These are phyloP conservation scores for Carcina quercana DNA, from an alignment of 2,888 invertebrate genomes.

Conservation along the genomic window DNA sequence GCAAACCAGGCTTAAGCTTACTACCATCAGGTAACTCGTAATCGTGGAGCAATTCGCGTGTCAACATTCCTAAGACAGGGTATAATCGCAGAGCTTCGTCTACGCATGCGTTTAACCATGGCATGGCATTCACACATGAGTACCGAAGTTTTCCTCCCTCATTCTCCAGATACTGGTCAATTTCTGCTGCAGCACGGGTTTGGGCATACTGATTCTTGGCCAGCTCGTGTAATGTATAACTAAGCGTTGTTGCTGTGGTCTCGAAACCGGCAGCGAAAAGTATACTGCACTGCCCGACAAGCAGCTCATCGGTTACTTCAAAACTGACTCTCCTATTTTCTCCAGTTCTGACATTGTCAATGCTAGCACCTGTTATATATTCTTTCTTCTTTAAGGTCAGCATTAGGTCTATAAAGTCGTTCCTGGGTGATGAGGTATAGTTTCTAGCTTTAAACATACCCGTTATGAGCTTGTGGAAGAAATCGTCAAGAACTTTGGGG, in stretches of 20 bases:
- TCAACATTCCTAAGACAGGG: conserved; percentile 38
- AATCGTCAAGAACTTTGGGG: conserved; percentile 20
- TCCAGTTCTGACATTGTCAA: conserved; percentile 7
- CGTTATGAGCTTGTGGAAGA: conserved; percentile 18
- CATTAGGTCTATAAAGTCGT: conserved; percentile 22
- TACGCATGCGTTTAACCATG: conserved; percentile 37
- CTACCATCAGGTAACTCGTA: conserved; percentile 41
- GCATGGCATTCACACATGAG: conserved; percentile 34
- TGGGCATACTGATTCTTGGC: conserved; percentile 35
- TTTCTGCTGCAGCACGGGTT: conserved; percentile 19
- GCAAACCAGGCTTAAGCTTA: conserved; percentile 35
- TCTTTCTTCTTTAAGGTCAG: conserved; percentile 19
- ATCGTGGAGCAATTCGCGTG: conserved; percentile 41
- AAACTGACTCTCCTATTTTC: conserved; percentile 17
- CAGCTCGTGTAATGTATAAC: conserved; percentile 33
- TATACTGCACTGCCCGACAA: conserved; percentile 67
- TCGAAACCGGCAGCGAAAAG: conserved; percentile 56
- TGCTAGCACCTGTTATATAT: conserved; percentile 26
- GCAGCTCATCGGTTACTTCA: conserved; percentile 46
- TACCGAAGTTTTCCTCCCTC: conserved; percentile 18
- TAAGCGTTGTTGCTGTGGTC: conserved; percentile 34
- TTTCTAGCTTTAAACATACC: conserved; percentile 15
- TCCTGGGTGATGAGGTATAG: conserved; percentile 14
- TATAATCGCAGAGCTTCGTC: conserved; percentile 42
- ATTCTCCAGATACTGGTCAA: conserved; percentile 25